Percentiles rank a stretch among this genome's conserved stretches.
phyloP scores from a whole-genome alignment of 2,888 invertebrate species.

The Leptopilina syphax region DNA sequence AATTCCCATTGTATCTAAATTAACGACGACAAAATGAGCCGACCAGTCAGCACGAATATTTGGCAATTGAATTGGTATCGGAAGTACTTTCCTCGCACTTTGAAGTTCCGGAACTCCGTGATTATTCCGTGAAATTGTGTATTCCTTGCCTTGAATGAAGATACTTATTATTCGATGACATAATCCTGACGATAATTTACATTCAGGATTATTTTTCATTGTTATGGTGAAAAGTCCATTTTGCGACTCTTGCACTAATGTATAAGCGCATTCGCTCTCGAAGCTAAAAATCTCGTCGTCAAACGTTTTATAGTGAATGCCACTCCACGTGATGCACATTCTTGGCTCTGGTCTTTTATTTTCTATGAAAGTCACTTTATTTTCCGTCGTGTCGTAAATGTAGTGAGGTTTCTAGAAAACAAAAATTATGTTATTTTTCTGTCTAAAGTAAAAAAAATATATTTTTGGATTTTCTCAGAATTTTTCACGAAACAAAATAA shows the following conservation, averaged over 20 bases:
- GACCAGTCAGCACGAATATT: slow-evolving; percentile 86
- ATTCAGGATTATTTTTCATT: slow-evolving; percentile 78
- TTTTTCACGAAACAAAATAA: no score
- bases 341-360: slow-evolving; percentile 78
- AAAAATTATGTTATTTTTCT: no score
- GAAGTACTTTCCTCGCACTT: slow-evolving; percentile 75
- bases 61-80: slow-evolving; percentile 85
- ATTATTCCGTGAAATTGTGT: slow-evolving; percentile 76
- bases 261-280: slow-evolving; percentile 87
- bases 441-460: no score
- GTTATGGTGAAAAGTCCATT: slow-evolving; percentile 86
- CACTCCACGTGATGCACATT: slow-evolving; percentile 89
- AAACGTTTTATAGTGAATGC: slow-evolving; percentile 89
- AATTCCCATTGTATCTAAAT: slow-evolving; percentile 83
- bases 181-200: slow-evolving; percentile 76
- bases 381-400: not conserved
- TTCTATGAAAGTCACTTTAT: slow-evolving; percentile 6
- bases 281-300: slow-evolving; percentile 88
- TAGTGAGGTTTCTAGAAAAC: slow-evolving; percentile 38
- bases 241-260: slow-evolving; percentile 83
- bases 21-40: slow-evolving; percentile 83
- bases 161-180: slow-evolving; percentile 80
- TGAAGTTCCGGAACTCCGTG: slow-evolving; percentile 57
- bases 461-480: no score
- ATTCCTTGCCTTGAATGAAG: slow-evolving; percentile 85